phyloP scores from a whole-genome alignment of 2,888 invertebrate species.

The Scaptomyza caliginosa region DNA sequence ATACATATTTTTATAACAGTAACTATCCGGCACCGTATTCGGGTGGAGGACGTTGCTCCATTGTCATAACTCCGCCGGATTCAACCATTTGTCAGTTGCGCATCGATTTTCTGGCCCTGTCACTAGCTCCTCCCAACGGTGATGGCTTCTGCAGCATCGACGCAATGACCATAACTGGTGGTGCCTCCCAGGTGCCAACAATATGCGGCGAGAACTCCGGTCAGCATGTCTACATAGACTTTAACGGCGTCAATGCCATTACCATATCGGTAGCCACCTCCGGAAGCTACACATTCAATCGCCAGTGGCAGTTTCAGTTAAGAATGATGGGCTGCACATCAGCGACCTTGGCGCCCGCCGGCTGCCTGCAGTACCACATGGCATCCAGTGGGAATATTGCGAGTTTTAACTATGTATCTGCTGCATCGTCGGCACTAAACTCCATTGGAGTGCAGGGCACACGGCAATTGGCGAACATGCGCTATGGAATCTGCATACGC shows the following conservation, averaged over 20 bases:
- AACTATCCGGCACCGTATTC: constrained; percentile 89
- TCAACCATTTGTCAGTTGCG: constrained; percentile 87
- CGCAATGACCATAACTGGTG: constrained; percentile 88
- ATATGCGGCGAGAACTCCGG: constrained; percentile 93
- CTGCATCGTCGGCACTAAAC: constrained; percentile 86
- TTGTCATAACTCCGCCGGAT: constrained; percentile 89
- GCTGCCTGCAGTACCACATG: constrained; percentile 91
- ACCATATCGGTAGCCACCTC: constrained; percentile 88
- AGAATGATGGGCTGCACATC: constrained; percentile 90
- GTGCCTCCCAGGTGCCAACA: constrained; percentile 87
- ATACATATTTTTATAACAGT: constrained; percentile 93
- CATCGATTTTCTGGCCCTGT: constrained; percentile 90
- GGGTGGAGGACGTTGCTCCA: constrained; percentile 88
- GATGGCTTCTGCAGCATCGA: constrained; percentile 89
- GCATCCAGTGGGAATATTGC: constrained; percentile 87
- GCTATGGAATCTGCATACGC: constrained; percentile 91
- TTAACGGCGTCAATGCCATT: constrained; percentile 88
- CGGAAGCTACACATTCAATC: constrained; percentile 86
- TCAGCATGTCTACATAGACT: constrained; percentile 91
- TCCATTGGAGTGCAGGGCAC: constrained; percentile 87
- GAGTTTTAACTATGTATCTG: constrained; percentile 91
- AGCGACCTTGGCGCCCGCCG: constrained; percentile 89
- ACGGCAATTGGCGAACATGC: constrained; percentile 88
- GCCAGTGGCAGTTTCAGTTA: constrained; percentile 91
- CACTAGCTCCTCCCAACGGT: constrained; percentile 89